phyloP scores from a whole-genome alignment of 2,113 vertebrate species.

The Chloroceryle aenea region DNA sequence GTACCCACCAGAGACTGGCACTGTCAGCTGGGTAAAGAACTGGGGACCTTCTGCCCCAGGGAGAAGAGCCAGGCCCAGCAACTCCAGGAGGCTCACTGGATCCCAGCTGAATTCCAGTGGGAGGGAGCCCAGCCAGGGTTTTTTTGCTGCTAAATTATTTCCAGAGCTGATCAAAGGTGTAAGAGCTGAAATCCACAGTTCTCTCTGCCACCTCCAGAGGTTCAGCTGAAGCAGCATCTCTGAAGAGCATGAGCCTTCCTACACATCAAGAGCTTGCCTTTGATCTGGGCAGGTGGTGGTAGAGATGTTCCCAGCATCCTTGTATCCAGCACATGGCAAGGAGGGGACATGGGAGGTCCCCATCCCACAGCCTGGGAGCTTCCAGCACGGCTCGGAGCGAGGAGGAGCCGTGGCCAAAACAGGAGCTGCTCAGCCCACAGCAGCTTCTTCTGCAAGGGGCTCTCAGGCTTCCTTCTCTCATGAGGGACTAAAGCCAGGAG shows the following conservation, averaged over 20 bases:
- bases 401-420: not conserved
- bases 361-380: not conserved
- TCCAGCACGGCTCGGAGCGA: accelerated
- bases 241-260: not conserved
- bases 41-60: not conserved
- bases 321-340: not conserved
- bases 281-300: not conserved
- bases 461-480: not conserved
- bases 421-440: not conserved
- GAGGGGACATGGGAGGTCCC: not conserved
- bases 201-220: not conserved
- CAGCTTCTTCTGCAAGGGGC: not conserved
- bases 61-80: not conserved
- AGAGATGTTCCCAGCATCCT: not conserved
- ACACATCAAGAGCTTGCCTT: not conserved
- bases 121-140: not conserved
- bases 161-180: not conserved
- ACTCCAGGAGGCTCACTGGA: accelerated
- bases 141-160: not conserved
- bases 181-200: not conserved
- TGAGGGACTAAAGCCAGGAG: accelerated
- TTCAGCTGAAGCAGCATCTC: accelerated
- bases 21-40: accelerated
- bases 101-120: not conserved
- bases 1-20: not conserved